Percentiles rank a stretch among this genome's conserved stretches.
phyloP scores from a whole-genome alignment of 2,888 invertebrate genomes.

The Monopis laevigella region DNA sequence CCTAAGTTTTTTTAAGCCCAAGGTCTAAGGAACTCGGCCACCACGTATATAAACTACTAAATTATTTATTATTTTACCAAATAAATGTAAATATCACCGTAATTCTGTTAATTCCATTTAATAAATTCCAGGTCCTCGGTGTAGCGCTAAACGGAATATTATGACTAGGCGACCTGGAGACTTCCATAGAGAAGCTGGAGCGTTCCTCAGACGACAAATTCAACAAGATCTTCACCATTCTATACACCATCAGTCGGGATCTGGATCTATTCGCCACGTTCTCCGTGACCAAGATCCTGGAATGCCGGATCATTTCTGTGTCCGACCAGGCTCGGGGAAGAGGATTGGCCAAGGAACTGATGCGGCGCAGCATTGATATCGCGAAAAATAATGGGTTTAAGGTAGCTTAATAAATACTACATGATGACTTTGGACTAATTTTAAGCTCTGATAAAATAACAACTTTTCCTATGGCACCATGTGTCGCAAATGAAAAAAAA shows the following conservation, averaged over 20 bases:
- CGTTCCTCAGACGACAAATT: conserved; percentile 75
- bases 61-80: too few species aligned
- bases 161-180: conserved; percentile 75
- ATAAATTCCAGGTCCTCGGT: conserved; percentile 78
- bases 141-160: conserved; percentile 82
- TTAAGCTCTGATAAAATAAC: too few species aligned
- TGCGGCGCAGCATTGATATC: conserved; percentile 71
- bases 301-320: conserved; percentile 83
- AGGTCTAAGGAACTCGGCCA: too few species aligned
- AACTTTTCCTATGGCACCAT: too few species aligned
- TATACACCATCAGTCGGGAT: conserved; percentile 75
- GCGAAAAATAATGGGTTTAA: conserved; percentile 75
- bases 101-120: too few species aligned
- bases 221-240: conserved; percentile 80
- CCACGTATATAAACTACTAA: too few species aligned
- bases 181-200: conserved; percentile 73
- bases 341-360: conserved; percentile 78
- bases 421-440: too few species aligned
- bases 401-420: conserved; percentile 43
- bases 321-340: conserved; percentile 75
- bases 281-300: conserved; percentile 76
- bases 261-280: conserved; percentile 73
- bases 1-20: too few species aligned
- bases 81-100: too few species aligned
- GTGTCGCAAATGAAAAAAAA: too few species aligned